phyloP scores from a whole-genome alignment of 2,888 invertebrate genomes.

The Pseudococcus longispinus region DNA sequence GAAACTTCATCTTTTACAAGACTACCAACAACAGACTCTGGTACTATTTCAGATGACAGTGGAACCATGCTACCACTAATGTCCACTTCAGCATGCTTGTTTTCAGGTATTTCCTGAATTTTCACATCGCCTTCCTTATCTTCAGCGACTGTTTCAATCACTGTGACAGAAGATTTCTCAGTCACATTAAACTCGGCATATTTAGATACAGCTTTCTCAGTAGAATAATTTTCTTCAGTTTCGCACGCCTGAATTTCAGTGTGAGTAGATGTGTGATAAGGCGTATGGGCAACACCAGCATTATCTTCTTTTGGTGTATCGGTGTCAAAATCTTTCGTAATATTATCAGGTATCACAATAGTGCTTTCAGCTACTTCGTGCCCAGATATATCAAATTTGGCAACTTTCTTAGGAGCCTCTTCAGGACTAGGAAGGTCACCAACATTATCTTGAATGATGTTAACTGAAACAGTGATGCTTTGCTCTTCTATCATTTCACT shows the following conservation, averaged over 20 bases:
- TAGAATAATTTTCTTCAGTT: background rate
- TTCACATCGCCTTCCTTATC: slow-evolving; percentile 21
- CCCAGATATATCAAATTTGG: slow-evolving; percentile 43
- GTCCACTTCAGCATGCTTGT: slow-evolving; percentile 21
- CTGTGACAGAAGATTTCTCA: slow-evolving; percentile 25
- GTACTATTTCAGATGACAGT: slow-evolving; percentile 57
- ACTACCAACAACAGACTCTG: slow-evolving; percentile 66
- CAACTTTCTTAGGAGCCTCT: slow-evolving; percentile 19
- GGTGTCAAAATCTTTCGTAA: background rate
- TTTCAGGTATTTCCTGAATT: slow-evolving; percentile 3
- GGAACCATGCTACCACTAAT: background rate
- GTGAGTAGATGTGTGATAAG: background rate
- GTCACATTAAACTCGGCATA: slow-evolving; percentile 9
- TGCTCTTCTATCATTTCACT: slow-evolving; percentile 60
- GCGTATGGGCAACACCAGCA: slow-evolving; percentile 15
- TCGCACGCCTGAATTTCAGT: slow-evolving; percentile 21
- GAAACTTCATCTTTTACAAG: slow-evolving; percentile 70
- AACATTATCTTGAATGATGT: slow-evolving; percentile 31
- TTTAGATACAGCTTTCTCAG: slow-evolving; percentile 13
- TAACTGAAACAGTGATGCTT: slow-evolving; percentile 62
- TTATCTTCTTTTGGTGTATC: background rate
- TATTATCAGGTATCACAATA: slow-evolving; percentile 34
- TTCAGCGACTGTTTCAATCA: slow-evolving; percentile 6
- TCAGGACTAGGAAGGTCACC: slow-evolving; percentile 35
- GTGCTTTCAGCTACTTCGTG: slow-evolving; percentile 44